Base-by-base conservation (phyloP, 2,888 invertebrate genomes). In the Yponomeuta malinellus region DNA sequence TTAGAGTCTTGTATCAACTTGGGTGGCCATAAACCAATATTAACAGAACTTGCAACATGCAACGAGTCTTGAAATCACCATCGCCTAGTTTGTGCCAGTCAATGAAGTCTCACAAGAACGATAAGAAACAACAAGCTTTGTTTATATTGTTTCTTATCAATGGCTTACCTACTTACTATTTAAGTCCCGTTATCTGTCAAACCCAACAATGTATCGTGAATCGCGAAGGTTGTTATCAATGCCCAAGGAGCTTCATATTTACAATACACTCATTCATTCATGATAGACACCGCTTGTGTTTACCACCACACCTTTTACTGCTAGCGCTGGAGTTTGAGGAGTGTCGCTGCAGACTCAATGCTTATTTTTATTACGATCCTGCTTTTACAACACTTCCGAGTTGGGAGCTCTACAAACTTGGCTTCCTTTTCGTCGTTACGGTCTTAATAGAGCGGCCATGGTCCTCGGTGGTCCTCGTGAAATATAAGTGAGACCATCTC, bases 201-300 rank as follows among this genome's bases (percentile, higher is more conserved):
- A 12, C 52, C 52, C 52, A 59, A 59, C 52, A 59, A 59, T 59
- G 52, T 59, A 59, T 59, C 43, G 52, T 59, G 52, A 59, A 59
- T 59, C 52, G 52, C 15, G 52, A 59, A 59, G 52, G 52, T 15
- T 59, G 52, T 59, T 12, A 59, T 59, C 52, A 59, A 15, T 59
- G 52, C 52, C 52, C 52, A 59, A 15, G 3, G 52, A 59, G 52
- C 52, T 59, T 59, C 15, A 5, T 15, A 5, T 59, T 59, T 59
- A 59, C 52, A 59, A 9, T 12, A 59, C 15, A 59, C 52, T 59
- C 52, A 59, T 59, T 59, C 52, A 59, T 15, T 59, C 43, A 43
- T 43, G 3, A 43, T 59, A 59, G 52, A 59, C 12, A 59, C 52
- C 12, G 52, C 52, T 59, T 59, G 52, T 59, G 52, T 52, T 52